A percentile compares a stretch with the other conserved stretches of the same genome.
Conservation (phyloP, 1,140 invertebrate genomes). For the Listronotus oregonensis region DNA sequence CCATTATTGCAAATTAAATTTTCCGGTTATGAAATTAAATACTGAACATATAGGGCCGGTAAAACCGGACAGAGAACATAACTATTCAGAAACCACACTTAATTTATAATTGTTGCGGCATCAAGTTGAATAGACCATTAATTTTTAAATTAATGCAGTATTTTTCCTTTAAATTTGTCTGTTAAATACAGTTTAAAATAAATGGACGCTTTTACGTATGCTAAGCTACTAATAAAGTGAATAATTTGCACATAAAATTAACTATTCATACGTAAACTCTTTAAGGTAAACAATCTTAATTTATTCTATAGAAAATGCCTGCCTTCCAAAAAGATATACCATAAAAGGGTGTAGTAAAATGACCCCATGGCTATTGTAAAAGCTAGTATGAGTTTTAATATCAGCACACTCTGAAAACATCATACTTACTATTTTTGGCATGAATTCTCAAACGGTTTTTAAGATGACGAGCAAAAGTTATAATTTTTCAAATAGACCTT, state of each 20-base stretch:
- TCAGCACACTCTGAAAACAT: too few species aligned
- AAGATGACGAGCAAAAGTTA: too few species aligned
- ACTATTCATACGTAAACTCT: slow-evolving; percentile 35
- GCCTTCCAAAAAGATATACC: too few species aligned
- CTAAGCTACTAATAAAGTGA: slow-evolving; percentile 37
- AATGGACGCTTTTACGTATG: slow-evolving; percentile 10
- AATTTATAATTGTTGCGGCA: slow-evolving; percentile 17
- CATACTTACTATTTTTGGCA: too few species aligned
- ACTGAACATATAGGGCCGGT: too few species aligned
- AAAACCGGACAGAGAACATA: background rate
- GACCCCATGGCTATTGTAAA: too few species aligned
- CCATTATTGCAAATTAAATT: too few species aligned
- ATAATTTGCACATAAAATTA: slow-evolving; percentile 41
- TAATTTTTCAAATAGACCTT: too few species aligned
- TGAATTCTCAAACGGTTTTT: too few species aligned
- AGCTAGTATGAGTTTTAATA: too few species aligned
- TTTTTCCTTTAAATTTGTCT: slow-evolving; percentile 30
- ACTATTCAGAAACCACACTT: slow-evolving; percentile 19
- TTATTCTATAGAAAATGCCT: background rate
- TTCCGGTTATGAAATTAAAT: too few species aligned
- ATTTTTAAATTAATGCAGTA: slow-evolving; percentile 39
- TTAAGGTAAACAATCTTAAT: slow-evolving; percentile 30
- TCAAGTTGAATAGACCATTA: slow-evolving; percentile 32
- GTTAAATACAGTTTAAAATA: slow-evolving; percentile 28
- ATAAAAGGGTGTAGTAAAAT: too few species aligned